Evolutionary conservation across 2,888 invertebrate species (phyloP), one percentile per base, ranked within the genome.

Genomic region (Silvanus unidentatus): DNA sequence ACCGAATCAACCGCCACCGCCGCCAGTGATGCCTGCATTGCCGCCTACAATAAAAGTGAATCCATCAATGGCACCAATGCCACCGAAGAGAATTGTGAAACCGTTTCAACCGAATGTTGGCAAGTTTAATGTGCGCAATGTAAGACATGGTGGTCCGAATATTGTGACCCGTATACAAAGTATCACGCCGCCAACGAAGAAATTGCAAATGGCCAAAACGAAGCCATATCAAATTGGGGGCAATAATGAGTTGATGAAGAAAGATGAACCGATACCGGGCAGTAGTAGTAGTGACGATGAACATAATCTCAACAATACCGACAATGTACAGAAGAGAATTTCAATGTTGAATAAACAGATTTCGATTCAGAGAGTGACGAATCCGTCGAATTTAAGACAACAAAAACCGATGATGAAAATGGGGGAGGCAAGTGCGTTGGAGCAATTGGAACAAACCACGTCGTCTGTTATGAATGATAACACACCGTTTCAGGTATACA

Each of bases 21-120:
- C 9, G 48, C 3, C 22, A 49, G 29, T 22, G 22, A 47, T 52
- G 14, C 53, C 54, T 1, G 16, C 51, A 2, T 47, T 69, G 12
- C 68, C 70, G 0, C 64, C 68, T 1, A 59, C 66, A 6, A 67
- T 80, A 45, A 81, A 80, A 61, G 77, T 78, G 54, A 80, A 80
- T 60, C 76, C 80, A 0, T 77, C 79, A 1, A 75, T 80, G 15
- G 77, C 81, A 1, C 78, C 79, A 9, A 75, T 78, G 28, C 79
- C 80, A 1, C 70, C 64, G 43, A 71, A 69, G 48, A 58, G 69
- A 12, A 51, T 63, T 6, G 62, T 68, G 11, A 68, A 71, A 54
- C 63, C 63, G 1, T 61, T 65, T 35, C 55, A 57, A 2, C 63
- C 65, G 1, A 59, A 62, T 3, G 43, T 65, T 10, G 56, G 65